These are phyloP conservation scores for Pemphigus obesinymphae DNA, from an alignment of 1,140 invertebrate genomes.

Conservation along the genomic window DNA sequence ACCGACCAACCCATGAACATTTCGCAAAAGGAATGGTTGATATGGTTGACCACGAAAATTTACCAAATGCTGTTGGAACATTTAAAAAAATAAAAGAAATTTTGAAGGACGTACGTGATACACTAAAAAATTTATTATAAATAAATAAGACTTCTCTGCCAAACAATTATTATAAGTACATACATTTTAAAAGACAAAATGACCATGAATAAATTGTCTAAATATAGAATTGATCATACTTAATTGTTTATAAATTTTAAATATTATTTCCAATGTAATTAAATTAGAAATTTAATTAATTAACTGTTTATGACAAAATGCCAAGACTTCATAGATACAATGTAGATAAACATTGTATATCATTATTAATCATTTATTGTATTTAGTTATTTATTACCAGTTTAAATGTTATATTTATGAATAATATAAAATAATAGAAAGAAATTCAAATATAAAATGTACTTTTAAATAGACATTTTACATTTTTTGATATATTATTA, in stretches of 20 bases:
- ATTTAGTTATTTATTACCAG: not conserved
- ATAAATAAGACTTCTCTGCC: not conserved
- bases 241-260: not conserved
- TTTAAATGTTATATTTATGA: not conserved
- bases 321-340: too few relatives aligned
- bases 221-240: too few relatives aligned
- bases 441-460: too few relatives aligned
- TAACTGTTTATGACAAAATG: not conserved
- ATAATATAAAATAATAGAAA: not conserved
- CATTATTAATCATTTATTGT: too few relatives aligned
- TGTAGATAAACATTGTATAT: too few relatives aligned
- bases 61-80: constrained; percentile 11
- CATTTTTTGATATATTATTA: too few relatives aligned
- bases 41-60: constrained; percentile 25
- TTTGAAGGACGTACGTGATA: constrained; percentile 10
- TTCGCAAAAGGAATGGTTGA: constrained; percentile 32
- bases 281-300: not conserved
- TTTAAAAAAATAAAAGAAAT: constrained; percentile 25
- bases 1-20: not conserved
- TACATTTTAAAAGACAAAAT: not conserved
- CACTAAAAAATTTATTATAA: not conserved
- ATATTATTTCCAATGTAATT: not conserved
- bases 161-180: too few relatives aligned
- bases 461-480: too few relatives aligned
- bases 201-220: too few relatives aligned